Base-by-base conservation (phyloP, 1,140 invertebrate genomes). In the Euwallacea similis region DNA sequence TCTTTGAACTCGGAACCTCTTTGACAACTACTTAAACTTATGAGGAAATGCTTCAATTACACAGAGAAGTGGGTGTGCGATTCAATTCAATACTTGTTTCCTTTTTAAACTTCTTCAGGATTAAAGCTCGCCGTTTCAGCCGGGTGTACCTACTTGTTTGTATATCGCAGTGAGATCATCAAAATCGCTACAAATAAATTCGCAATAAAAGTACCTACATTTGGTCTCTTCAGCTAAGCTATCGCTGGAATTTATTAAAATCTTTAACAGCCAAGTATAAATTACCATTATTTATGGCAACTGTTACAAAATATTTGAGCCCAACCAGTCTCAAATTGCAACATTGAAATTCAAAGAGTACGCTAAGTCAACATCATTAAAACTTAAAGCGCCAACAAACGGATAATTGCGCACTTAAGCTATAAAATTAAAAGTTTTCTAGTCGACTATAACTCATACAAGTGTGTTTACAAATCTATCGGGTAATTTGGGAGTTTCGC, bases 351-450 rank as follows among this genome's bases (percentile, higher is more conserved):
- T 16, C 63, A 53, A 65, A 65, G 50, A 54, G 9, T 53, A 11
- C 41, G 47, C 50, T 53, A 65, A 65, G 15, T 65, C 63, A 65
- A 65, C 63, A 65, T 65, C 63, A 65, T 65, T 65, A 65, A 65
- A 65, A 53, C 15, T 65, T 65, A 54, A 65, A 65, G 63, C 46
- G n/a, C 9, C 63, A 65, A 50, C 63, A 65, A 65, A 65, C 63
- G 63, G 41, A 65, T 65, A 65, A 65, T 65, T 65, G 63, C 46
- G 21, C 41, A 54, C 47, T 65, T 65, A 65, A 41, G 15, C 50
- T 54, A 65, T 65, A 54, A 65, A 53, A 65, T 63, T 63, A 50
- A 63, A 47, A 47, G 63, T 54, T 15, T 54, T 65, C 15, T 13
- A 33, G 21, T 42, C 43, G 41, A 11, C 50, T 54, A 65, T 65